Conservation (phyloP, 1,140 invertebrate genomes). For the Battus philenor region DNA sequence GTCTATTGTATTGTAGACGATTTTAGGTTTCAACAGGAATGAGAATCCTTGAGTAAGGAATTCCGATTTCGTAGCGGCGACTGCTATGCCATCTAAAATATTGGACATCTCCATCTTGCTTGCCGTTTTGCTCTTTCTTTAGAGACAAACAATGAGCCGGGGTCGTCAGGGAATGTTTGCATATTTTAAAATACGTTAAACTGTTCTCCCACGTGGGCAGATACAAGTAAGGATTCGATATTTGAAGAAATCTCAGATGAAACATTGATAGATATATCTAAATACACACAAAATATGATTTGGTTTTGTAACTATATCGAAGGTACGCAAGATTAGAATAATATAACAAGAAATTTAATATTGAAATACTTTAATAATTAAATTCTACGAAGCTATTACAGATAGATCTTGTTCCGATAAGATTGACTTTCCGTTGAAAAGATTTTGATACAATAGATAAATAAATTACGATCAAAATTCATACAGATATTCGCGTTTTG, state of each 20-base stretch:
- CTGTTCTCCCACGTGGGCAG: constrained; percentile 22
- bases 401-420: constrained; percentile 9
- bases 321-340: no score
- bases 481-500: constrained; percentile 46
- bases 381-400: constrained; percentile 5
- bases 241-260: no score
- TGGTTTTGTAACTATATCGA: no score
- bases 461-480: constrained; percentile 53
- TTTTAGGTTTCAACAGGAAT: constrained; percentile 25
- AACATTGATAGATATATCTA: no score
- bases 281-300: no score
- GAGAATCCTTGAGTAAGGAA: constrained; percentile 59
- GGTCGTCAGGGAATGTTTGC: constrained; percentile 67
- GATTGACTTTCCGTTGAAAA: constrained; percentile 14
- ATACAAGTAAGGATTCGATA: constrained; percentile 8
- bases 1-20: constrained; percentile 34
- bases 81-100: constrained; percentile 75
- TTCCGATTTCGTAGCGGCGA: constrained; percentile 65
- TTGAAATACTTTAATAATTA: background rate
- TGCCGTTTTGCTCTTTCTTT: constrained; percentile 69
- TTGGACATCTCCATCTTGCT: constrained; percentile 73
- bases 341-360: constrained; percentile 11
- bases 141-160: constrained; percentile 65
- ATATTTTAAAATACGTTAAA: constrained; percentile 57
- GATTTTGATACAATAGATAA: constrained; percentile 47